Evolutionary conservation across 2,797 vertebrate species (phyloP).

Genomic region (Pangasius krempfi): DNA sequence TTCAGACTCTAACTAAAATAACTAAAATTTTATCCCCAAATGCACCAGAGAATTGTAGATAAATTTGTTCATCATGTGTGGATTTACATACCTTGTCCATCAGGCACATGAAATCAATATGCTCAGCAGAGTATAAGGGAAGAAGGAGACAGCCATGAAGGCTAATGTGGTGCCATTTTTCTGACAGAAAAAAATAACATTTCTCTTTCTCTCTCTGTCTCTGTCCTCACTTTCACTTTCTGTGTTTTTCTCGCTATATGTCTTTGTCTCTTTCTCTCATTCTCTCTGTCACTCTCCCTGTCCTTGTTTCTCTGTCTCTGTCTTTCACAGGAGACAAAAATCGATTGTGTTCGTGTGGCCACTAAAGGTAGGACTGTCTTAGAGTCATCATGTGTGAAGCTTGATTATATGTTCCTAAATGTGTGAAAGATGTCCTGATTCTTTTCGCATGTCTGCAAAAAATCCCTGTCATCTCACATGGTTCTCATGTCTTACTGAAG

Average conservation of each 20-base stretch:
- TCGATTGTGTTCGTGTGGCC: slow-evolving; percentile 87
- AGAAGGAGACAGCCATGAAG: slow-evolving; percentile 33
- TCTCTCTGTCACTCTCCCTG: slow-evolving; percentile 46
- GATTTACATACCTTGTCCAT: background rate
- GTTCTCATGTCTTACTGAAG: background rate
- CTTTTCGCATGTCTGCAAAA: slow-evolving; percentile 34
- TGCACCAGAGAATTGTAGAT: background rate
- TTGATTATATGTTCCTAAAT: slow-evolving; percentile 51
- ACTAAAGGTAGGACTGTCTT: slow-evolving; percentile 82
- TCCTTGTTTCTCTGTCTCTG: slow-evolving; percentile 58
- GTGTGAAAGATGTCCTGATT: slow-evolving; percentile 19
- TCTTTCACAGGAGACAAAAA: slow-evolving; percentile 87
- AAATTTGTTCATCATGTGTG: background rate
- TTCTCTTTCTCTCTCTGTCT: slow-evolving; percentile 37
- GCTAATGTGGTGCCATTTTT: slow-evolving; percentile 45
- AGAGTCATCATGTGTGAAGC: slow-evolving; percentile 39
- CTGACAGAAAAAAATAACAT: slow-evolving; percentile 42
- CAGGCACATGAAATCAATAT: background rate
- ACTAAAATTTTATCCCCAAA: background rate
- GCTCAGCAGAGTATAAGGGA: slow-evolving; percentile 17
- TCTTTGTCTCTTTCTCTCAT: slow-evolving; percentile 41
- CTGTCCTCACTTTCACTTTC: slow-evolving; percentile 40
- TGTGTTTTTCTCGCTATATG: slow-evolving; percentile 40
- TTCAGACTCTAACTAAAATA: background rate
- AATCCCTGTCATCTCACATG: background rate